These are phyloP conservation scores for Nowickia ferox DNA, from an alignment of 2,888 invertebrate genomes.

Conservation along the genomic window DNA sequence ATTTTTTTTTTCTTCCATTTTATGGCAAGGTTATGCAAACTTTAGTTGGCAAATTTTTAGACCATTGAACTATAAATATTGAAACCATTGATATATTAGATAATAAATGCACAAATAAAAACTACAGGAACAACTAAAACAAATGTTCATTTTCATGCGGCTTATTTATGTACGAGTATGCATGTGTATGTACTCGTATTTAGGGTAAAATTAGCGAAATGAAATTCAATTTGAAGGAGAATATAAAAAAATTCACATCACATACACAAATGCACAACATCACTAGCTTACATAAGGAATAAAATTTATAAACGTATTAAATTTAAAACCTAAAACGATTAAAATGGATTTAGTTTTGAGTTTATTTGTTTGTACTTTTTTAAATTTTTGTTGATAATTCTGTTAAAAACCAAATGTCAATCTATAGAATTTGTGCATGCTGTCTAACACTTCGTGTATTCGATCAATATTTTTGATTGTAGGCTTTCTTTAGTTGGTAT, in stretches of 20 bases:
- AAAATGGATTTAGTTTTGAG: conserved; percentile 42
- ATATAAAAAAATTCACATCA: conserved; percentile 28
- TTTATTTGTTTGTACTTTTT: background rate
- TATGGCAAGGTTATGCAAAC: background rate
- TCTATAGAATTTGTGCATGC: background rate
- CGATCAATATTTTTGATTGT: background rate
- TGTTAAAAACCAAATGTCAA: conserved; percentile 31
- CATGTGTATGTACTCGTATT: conserved; percentile 21
- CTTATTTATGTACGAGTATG: background rate
- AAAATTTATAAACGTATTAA: conserved; percentile 32
- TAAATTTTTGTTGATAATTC: conserved; percentile 20
- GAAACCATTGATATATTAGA: conserved; percentile 29
- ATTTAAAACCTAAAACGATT: conserved; percentile 45
- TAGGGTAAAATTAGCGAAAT: conserved; percentile 38
- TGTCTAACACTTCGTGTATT: background rate
- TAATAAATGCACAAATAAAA: conserved; percentile 22
- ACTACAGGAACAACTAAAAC: conserved; percentile 5
- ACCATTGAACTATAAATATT: conserved; percentile 38
- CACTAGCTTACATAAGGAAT: background rate
- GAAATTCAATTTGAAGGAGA: conserved; percentile 45
- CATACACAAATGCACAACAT: background rate
- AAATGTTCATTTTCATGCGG: conserved; percentile 50
- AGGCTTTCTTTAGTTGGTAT: background rate
- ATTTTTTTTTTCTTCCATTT: background rate
- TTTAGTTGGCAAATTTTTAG: conserved; percentile 9